Percentiles rank a stretch among this genome's conserved stretches.
These are phyloP conservation scores for Erpobdella octoculata DNA, from an alignment of 2,888 invertebrate genomes.

Conservation along the genomic window DNA sequence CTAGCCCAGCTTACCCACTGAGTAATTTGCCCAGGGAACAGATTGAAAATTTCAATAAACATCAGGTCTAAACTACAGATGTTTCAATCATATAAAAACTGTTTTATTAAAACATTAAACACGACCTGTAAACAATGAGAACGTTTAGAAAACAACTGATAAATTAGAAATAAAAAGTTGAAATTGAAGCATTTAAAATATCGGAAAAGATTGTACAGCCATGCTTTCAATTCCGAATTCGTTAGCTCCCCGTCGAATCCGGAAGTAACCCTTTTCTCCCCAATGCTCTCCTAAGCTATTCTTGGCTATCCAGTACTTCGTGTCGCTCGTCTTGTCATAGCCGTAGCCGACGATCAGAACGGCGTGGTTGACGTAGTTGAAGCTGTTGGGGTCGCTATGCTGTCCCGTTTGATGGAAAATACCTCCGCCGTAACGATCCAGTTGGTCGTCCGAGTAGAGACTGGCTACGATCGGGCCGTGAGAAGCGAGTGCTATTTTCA, in stretches of 20 bases:
- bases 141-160: no score
- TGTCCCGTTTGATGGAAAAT: slow-evolving; percentile 52
- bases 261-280: slow-evolving; percentile 51
- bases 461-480: slow-evolving; percentile 54
- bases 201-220: slow-evolving; percentile 42
- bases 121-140: no score
- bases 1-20: no score
- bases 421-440: slow-evolving; percentile 47
- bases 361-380: slow-evolving; percentile 54
- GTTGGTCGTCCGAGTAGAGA: slow-evolving; percentile 52
- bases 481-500: slow-evolving; percentile 52
- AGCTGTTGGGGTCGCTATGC: slow-evolving; percentile 49
- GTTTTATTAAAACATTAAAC: no score
- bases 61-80: no score
- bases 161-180: no score
- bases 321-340: slow-evolving; percentile 44
- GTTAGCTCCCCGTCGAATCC: slow-evolving; percentile 49
- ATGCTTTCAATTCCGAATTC: slow-evolving; percentile 52
- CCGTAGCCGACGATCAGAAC: slow-evolving; percentile 56
- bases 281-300: slow-evolving; percentile 51
- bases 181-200: slow-evolving; percentile 32
- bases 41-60: no score
- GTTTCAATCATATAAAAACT: no score
- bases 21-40: no score
- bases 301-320: slow-evolving; percentile 52